Percentiles rank a stretch among this genome's conserved stretches.
phyloP scores from a whole-genome alignment of 2,113 vertebrate genomes.

The Bubo bubo region DNA sequence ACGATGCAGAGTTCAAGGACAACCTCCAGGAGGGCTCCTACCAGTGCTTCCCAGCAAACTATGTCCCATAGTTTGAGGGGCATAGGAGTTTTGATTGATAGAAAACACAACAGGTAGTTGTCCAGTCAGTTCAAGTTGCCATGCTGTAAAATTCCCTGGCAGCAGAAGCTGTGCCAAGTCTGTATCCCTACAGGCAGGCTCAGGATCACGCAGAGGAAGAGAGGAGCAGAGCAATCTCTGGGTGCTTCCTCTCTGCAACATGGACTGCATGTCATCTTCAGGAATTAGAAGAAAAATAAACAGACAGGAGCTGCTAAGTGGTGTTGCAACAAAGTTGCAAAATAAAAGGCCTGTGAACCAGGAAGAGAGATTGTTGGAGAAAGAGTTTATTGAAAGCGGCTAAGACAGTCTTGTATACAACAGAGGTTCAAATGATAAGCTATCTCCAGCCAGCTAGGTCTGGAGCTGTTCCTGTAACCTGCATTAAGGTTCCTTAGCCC shows the following conservation, averaged over 20 bases:
- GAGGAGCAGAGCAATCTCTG: background rate
- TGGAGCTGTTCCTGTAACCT: background rate
- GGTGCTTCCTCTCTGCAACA: background rate
- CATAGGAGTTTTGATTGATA: background rate
- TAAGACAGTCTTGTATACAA: background rate
- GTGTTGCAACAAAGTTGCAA: background rate
- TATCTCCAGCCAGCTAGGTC: background rate
- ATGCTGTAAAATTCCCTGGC: background rate
- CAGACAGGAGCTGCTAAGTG: background rate
- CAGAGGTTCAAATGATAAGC: background rate
- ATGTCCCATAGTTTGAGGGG: background rate
- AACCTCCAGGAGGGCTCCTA: background rate
- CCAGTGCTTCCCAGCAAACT: background rate
- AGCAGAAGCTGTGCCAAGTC: background rate
- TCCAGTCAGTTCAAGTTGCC: background rate
- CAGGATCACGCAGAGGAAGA: background rate
- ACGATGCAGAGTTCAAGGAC: background rate
- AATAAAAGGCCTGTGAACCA: background rate
- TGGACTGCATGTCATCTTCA: background rate
- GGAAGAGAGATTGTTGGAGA: background rate
- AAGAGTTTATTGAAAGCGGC: background rate
- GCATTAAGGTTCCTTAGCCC: background rate
- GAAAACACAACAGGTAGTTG: background rate
- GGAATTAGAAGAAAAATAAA: background rate
- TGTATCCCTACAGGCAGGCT: background rate